Base-by-base conservation (phyloP, 2,888 invertebrate genomes). In the Spatulosminthurus flaviceps region DNA sequence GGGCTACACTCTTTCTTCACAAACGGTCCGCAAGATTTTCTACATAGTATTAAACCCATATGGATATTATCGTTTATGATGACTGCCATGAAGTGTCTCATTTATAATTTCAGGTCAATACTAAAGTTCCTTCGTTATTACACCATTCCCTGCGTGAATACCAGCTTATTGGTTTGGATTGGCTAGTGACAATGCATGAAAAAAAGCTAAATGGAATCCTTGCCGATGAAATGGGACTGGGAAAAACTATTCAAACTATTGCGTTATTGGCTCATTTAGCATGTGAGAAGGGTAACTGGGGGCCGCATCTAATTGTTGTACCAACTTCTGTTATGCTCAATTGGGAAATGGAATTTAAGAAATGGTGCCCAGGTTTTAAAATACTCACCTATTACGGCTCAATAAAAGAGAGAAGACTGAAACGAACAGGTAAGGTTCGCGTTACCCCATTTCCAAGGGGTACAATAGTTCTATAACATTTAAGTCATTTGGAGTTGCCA, bases 271-370 rank as follows among this genome's bases (percentile, higher is more conserved):
- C 97, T 28, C 97, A 98, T 89, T 89, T 98, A 84, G 98, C 98
- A 26, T 95, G 95, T 86, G 96, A 95, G 86, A 93, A 93, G 87
- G 91, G 90, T 84, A 93, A 96, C 87, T 99, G 99, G 99, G 99
- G 99, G 42, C 99, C 99, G 77, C 99, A 99, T 91, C 90, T 99
- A 28, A 97, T 99, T 85, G 95, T 99, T 82, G 99, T 99, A 84
- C 99, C 99, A 80, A 99, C 99, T 21, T 98, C 98, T 84, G 98
- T 99, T 74, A 97, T 99, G 94, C 91, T 99, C 82, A 99, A 99
- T 89, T 99, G 99, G 99, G 99, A 99, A 90, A 96, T 98, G 95
- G 99, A 99, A 89, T 95, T 97, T 87, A 98, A 99, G 89, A 98
- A 98, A 88, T 99, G 99, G 99, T 98, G 98, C 88, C 99, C 99